A percentile compares a stretch with the other conserved stretches of the same genome.
These are phyloP conservation scores for Epizoanthus ramosus DNA, from an alignment of 92 coral and sea anemone genomes.

Conservation along the genomic window DNA sequence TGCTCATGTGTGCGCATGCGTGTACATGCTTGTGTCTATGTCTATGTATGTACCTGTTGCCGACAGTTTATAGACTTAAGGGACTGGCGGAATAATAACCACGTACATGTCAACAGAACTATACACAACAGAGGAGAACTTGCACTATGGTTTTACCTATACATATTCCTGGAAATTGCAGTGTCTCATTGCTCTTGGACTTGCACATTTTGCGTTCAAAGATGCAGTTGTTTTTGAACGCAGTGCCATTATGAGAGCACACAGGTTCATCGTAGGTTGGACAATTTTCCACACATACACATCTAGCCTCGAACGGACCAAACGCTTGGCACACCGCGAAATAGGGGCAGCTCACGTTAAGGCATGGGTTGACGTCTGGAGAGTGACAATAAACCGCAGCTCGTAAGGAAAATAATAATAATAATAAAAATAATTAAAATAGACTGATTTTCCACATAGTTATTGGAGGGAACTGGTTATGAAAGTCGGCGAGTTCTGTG, in stretches of 20 bases:
- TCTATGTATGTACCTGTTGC: too few relatives aligned
- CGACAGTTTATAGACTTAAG: too few relatives aligned
- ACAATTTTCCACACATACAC: constrained; percentile 15
- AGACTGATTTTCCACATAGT: too few relatives aligned
- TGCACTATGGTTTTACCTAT: constrained; percentile 1
- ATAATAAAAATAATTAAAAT: too few relatives aligned
- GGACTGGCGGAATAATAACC: too few relatives aligned
- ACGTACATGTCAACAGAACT: too few relatives aligned
- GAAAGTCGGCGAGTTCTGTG: too few relatives aligned
- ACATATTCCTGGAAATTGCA: constrained; percentile 9
- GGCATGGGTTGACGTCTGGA: constrained; percentile 12
- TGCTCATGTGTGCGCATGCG: too few relatives aligned
- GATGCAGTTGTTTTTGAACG: constrained; percentile 1
- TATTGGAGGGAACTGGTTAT: too few relatives aligned
- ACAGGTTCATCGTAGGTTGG: constrained; percentile 29
- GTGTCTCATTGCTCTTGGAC: background rate
- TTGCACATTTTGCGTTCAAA: background rate
- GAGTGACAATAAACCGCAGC: background rate
- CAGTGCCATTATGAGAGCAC: constrained; percentile 16
- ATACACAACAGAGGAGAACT: too few relatives aligned
- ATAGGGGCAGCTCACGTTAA: background rate
- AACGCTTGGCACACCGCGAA: constrained; percentile 5
- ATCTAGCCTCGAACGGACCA: constrained; percentile 10
- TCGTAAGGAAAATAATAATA: too few relatives aligned
- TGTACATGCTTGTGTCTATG: too few relatives aligned